phyloP scores from a whole-genome alignment of 1,140 invertebrate species.

The Ericerus pela region DNA sequence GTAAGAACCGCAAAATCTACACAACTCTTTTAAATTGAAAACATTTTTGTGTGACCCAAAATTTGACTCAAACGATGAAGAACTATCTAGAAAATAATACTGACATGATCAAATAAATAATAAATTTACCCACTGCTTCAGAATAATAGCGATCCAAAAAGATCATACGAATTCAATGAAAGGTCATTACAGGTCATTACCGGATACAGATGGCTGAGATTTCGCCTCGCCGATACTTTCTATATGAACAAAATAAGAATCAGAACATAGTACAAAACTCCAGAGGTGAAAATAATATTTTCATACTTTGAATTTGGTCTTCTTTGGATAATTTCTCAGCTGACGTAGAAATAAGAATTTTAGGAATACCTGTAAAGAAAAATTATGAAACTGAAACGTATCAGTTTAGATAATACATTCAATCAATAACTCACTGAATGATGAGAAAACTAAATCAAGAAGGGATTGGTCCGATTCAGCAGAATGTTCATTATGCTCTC shows the following conservation, averaged over 20 bases:
- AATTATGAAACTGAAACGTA: neutral
- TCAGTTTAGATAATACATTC: neutral
- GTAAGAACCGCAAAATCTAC: neutral
- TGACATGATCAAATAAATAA: neutral
- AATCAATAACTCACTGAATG: neutral
- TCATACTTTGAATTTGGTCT: neutral
- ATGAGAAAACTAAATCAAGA: neutral
- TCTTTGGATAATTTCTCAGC: neutral
- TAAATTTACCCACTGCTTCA: neutral
- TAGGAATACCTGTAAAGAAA: neutral
- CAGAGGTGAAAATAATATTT: neutral
- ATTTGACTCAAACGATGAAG: neutral
- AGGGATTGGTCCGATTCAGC: neutral
- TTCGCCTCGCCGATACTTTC: neutral
- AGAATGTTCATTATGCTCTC: constrained; percentile 1
- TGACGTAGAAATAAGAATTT: neutral
- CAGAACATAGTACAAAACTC: neutral
- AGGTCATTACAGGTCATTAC: neutral
- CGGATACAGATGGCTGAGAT: neutral
- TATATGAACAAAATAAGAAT: neutral
- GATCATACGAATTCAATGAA: neutral
- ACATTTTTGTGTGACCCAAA: neutral
- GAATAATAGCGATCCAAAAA: neutral
- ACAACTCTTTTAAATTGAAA: neutral
- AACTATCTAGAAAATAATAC: neutral